Evolutionary conservation across 2,888 invertebrate species (phyloP), one percentile per base, ranked within the genome.

Genomic region (Drosophila affinis): DNA sequence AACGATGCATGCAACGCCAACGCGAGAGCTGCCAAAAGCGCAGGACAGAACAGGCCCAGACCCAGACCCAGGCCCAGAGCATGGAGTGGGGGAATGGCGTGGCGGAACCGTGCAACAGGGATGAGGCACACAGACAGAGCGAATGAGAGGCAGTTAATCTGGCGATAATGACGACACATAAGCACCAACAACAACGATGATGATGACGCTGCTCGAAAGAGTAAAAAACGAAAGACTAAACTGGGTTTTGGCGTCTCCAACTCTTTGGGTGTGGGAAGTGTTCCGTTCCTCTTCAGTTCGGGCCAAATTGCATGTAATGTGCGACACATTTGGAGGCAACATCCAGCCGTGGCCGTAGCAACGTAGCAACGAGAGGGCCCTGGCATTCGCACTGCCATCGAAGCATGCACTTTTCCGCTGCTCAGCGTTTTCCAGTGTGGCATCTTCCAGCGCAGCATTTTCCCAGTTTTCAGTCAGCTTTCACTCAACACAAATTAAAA

Each of bases 141-240:
- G 39, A 14, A n/a, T 39, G 61, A 55, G 34, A 65, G 72, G 68
- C 68, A 79, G 77, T 79, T 79, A 79, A 74, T 79, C 80, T 67
- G 71, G 69, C 74, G 72, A 75, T 77, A 80, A 81, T 80, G 74
- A 75, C 64, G 77, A 53, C 70, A 74, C 62, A 76, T 78, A 75
- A 75, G 60, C 72, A 72, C 55, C 73, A 53, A 67, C 39, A 56
- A 67, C 39, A 39, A 14, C 39, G 32, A 32, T 61, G 62, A 45
- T 62, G 62, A 70, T 60, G 47, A 65, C 69, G 62, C 62, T 59
- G 62, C 55, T 64, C 61, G 39, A 71, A 69, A 74, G 62, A 10
- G 10, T 34, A 52, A 54, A 39, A 52, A 39, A 52, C 27, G 57
- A 53, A 51, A 75, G 17, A 52, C 17, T 47, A 63, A 67, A 67